Base-by-base conservation (phyloP, 2,113 vertebrate species). In the Saccopteryx leptura region DNA sequence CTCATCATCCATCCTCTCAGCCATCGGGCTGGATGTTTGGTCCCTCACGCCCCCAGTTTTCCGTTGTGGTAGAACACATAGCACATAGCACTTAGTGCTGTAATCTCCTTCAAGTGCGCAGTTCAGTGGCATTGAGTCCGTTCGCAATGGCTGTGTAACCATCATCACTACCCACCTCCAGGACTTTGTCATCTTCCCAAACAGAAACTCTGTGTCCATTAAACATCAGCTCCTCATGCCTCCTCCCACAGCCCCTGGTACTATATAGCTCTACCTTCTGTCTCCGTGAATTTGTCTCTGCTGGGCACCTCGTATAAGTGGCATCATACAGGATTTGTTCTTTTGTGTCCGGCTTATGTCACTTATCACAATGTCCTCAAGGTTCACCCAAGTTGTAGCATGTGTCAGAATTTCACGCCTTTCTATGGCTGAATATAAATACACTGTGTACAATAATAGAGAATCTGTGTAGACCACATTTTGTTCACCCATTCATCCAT, bases 261-360 rank as follows among this genome's bases (percentile, higher is more conserved):
- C 28, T 14, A 39, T 28, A 9, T 4, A 1, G 24, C 12, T 24
- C n/a, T 4, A 0, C n/a, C 28, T 54, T 28, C 54, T 8, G 19
- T 39, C 79, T 93, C 87, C 31, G 23, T 11, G n/a, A 60, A 65
- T 60, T 21, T 9, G 69, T 24, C 86, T 65, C 4, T 48, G 58
- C 66, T 0, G 61, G 18, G 7, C 9, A 54, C 87, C 78, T 48
- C 31, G 0, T 8, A 19, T 4, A 54, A 28, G 23, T 39, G 54
- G 48, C 31, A 8, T 68, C 50, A 39, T 7, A 21, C 2, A 23
- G 21, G 28, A 66, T 21, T 9, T 50, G 46, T 82, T 54, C 68
- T 91, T 66, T 18, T 8, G n/a, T 19, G 28, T 31, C 19, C 23
- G 33, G 66, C 10, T 88, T 46, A 80, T 63, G 81, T 89, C 93